Conservation (phyloP, 2,797 vertebrate species). For the Sebastes itinus region DNA sequence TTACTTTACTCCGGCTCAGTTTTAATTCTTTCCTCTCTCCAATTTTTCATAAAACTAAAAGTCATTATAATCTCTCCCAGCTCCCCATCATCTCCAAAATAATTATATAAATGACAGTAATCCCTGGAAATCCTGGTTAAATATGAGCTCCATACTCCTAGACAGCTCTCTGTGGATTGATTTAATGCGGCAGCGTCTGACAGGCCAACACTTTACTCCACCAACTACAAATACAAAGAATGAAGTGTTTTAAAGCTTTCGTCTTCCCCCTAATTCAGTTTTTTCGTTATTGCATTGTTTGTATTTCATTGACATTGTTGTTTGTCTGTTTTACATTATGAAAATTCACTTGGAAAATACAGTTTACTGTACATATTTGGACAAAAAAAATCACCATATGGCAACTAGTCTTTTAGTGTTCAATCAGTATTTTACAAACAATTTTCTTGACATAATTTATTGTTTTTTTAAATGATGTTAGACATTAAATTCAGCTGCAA, state of each 20-base stretch:
- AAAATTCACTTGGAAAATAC: neutral
- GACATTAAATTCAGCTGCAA: neutral
- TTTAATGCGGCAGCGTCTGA: constrained; percentile 27
- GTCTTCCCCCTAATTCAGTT: neutral
- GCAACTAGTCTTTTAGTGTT: neutral
- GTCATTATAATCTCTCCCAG: constrained; percentile 66
- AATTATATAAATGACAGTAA: constrained; percentile 76
- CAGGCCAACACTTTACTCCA: neutral
- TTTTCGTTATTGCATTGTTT: neutral
- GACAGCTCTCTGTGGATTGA: constrained; percentile 47
- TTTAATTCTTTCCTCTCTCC: constrained; percentile 11
- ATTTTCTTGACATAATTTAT: neutral
- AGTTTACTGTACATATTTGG: neutral
- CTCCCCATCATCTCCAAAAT: constrained; percentile 52
- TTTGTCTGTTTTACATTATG: neutral
- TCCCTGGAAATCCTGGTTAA: constrained; percentile 76
- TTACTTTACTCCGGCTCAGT: constrained; percentile 1
- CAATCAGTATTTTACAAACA: neutral
- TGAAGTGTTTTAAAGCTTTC: neutral
- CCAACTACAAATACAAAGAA: neutral
- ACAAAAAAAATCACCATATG: neutral
- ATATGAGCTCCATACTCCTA: constrained; percentile 57
- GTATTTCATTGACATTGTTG: neutral
- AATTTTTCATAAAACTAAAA: constrained; percentile 70
- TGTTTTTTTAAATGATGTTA: neutral